Evolutionary conservation across 2,888 invertebrate species (phyloP).

Genomic region (Ellobium chinense): DNA sequence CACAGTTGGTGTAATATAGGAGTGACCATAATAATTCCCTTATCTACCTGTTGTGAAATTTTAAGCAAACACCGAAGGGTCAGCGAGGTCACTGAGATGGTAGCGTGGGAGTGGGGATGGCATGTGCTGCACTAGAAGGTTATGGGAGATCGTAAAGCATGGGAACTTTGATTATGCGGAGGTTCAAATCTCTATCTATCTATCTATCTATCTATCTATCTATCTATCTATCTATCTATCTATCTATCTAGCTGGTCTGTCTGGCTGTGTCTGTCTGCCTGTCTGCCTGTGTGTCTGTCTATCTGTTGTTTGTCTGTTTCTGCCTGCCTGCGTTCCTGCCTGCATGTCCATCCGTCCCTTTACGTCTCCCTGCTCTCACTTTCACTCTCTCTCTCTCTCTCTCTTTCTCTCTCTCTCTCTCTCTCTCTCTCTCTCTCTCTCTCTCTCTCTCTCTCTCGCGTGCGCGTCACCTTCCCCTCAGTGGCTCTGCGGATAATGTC

Average conservation of each 20-base stretch:
- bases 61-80: too few relatives aligned
- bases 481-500: too few relatives aligned
- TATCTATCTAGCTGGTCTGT: slow-evolving; percentile 6
- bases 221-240: slow-evolving; percentile 22
- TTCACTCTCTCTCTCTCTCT: slow-evolving; percentile 7
- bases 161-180: background rate
- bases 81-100: too few relatives aligned
- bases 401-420: background rate
- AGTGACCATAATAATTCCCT: too few relatives aligned
- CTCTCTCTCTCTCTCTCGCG: background rate
- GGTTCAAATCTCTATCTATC: background rate
- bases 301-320: slow-evolving; percentile 26
- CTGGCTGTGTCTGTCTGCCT: slow-evolving; percentile 32
- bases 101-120: too few relatives aligned
- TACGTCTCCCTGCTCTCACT: slow-evolving; percentile 1
- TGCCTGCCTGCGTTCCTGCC: slow-evolving; percentile 22
- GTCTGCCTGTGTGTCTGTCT: slow-evolving; percentile 34
- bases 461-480: background rate
- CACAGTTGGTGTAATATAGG: too few relatives aligned
- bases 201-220: slow-evolving; percentile 13
- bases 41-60: too few relatives aligned
- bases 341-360: background rate
- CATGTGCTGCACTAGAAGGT: too few relatives aligned
- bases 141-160: too few relatives aligned
- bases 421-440: slow-evolving; percentile 4